Evolutionary conservation across 1,140 invertebrate genomes (phyloP).

Genomic region (Nasonia giraulti): DNA sequence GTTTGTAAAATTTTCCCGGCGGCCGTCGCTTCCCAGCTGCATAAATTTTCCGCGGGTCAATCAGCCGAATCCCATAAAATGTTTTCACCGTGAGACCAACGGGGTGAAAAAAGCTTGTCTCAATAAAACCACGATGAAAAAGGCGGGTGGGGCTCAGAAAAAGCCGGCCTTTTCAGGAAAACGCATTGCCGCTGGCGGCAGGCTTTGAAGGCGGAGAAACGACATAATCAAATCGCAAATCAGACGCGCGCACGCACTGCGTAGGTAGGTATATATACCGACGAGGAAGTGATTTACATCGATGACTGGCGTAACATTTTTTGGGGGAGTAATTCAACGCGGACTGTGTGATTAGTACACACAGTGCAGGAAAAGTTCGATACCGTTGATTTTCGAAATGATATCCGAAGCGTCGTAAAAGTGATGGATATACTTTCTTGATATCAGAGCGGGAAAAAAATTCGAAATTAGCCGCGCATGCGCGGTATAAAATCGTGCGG

Average conservation of each 20-base stretch:
- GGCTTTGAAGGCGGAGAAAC: conserved; percentile 63
- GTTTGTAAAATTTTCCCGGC: conserved; percentile 17
- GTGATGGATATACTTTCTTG: not conserved
- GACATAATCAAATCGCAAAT: conserved; percentile 61
- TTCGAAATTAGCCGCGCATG: not conserved
- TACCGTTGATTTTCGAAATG: not conserved
- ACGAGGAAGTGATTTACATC: conserved; percentile 70
- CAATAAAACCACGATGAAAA: not conserved
- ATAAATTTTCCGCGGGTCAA: conserved; percentile 41
- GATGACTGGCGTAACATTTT: conserved; percentile 15
- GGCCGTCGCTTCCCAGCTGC: conserved; percentile 20
- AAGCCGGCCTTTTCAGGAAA: not conserved
- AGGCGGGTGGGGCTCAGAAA: not conserved
- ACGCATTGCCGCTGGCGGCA: not conserved
- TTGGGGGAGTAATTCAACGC: not conserved
- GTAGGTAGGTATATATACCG: conserved; percentile 46
- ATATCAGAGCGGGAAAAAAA: not conserved
- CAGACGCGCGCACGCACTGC: conserved; percentile 50
- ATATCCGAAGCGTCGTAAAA: not conserved
- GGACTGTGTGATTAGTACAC: not conserved
- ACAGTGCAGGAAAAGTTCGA: not conserved
- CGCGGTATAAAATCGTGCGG: not conserved
- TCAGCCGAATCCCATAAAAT: conserved; percentile 38
- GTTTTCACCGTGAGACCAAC: conserved; percentile 25
- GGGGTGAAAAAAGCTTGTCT: not conserved